Evolutionary conservation across 2,113 vertebrate genomes (phyloP), one percentile per base, ranked within the genome.

Genomic region (Miniopterus natalensis): DNA sequence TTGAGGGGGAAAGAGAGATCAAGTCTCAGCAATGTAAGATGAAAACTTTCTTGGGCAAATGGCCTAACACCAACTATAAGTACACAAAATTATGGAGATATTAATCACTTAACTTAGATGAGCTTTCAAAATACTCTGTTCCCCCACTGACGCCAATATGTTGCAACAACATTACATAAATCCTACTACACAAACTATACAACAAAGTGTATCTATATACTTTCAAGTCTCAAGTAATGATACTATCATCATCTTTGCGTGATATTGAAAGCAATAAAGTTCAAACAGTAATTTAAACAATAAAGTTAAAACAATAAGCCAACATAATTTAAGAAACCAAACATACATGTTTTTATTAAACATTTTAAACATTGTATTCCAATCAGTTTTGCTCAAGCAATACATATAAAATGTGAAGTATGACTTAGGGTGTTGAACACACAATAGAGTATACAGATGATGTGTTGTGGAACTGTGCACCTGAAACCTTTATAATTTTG

Each of bases 111-210:
- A 88, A 68, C 23, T 65, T 81, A 92, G 29, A 27, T 36, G 49
- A 79, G 40, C 51, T 92, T 95, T 95, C 40, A 90, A 20, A 92
- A 86, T 31, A 81, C 20, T 36, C 59, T 57, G 3, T 51, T 95
- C 47, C 63, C 51, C 53, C 40, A 95, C 21, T 36, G 20, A 88
- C 18, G 86, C 7, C 29, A 66, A 53, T 49, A 90, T 12, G 18
- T 11, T 81, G 63, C 42, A 78, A 4, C 81, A 95, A 81, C 12
- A 90, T 42, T 59, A 53, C 27, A 84, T 23, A 95, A 91, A 75
- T 57, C 6, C 18, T 51, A 89, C 49, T 45, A 92, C 1, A 93
- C 71, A 68, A 88, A 88, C 11, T 88, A 27, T 49, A 18, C 65
- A 83, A 84, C 18, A 81, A 65, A 57, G 49, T 79, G 29, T 61